Conservation (phyloP, 2,113 vertebrate genomes). For the Pomatorhinus ruficollis region DNA sequence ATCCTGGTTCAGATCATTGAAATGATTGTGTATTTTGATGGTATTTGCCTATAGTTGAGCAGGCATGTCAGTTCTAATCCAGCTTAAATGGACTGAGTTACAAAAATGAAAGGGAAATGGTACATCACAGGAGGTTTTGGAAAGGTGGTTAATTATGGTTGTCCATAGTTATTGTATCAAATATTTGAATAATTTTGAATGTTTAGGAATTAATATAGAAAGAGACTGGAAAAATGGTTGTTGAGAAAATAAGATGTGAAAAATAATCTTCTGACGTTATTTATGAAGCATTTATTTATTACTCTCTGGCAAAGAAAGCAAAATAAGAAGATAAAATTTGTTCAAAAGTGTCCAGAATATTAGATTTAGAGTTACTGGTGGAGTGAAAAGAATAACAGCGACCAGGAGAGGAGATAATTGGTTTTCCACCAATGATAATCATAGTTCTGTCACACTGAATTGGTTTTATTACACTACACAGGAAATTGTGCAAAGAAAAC, state of each 20-base stretch:
- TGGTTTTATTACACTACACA: neutral
- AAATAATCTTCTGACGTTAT: neutral
- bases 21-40: neutral
- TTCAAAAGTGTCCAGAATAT: neutral
- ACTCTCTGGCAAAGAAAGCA: neutral
- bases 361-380: neutral
- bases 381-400: neutral
- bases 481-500: neutral
- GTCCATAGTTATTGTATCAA: neutral
- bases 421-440: neutral
- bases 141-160: neutral
- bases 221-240: neutral
- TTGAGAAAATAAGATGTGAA: neutral
- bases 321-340: neutral
- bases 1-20: neutral
- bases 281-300: neutral
- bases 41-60: neutral
- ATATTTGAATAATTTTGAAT: neutral
- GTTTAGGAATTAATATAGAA: neutral
- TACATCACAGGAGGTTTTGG: neutral
- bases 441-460: neutral
- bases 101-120: neutral
- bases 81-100: neutral
- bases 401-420: neutral
- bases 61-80: neutral